phyloP scores from a whole-genome alignment of 2,888 invertebrate species.

The Timandra comae region DNA sequence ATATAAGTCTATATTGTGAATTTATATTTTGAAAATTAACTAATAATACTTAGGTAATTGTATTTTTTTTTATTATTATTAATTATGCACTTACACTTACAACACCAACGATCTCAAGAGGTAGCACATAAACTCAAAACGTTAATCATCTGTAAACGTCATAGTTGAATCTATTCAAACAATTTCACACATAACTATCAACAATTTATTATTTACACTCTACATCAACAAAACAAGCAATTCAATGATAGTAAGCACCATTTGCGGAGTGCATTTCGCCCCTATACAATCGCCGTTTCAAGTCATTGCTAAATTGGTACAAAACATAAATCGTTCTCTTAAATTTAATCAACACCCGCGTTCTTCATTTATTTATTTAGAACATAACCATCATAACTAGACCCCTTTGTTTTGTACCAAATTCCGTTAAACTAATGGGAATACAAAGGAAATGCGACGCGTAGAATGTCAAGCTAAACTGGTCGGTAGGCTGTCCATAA shows the following conservation, averaged over 20 bases:
- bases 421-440: conserved; percentile 20
- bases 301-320: conserved; percentile 70
- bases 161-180: no score
- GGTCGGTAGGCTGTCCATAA: conserved; percentile 44
- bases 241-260: conserved; percentile 40
- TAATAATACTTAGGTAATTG: no score
- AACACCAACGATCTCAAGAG: no score
- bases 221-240: conserved; percentile 29
- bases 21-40: no score
- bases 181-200: conserved; percentile 2
- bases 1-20: no score
- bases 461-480: conserved; percentile 25
- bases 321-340: conserved; percentile 66
- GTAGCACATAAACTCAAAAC: no score
- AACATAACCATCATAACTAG: conserved; percentile 37
- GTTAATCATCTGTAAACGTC: no score
- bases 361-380: conserved; percentile 48
- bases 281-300: conserved; percentile 61
- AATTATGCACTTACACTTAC: no score
- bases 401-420: conserved; percentile 31
- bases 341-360: conserved; percentile 72
- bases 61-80: no score
- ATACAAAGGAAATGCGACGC: conserved; percentile 10
- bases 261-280: conserved; percentile 45
- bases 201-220: conserved; percentile 8